Evolutionary conservation across 2,797 vertebrate species (phyloP).

Genomic region (Clarias fuscus): DNA sequence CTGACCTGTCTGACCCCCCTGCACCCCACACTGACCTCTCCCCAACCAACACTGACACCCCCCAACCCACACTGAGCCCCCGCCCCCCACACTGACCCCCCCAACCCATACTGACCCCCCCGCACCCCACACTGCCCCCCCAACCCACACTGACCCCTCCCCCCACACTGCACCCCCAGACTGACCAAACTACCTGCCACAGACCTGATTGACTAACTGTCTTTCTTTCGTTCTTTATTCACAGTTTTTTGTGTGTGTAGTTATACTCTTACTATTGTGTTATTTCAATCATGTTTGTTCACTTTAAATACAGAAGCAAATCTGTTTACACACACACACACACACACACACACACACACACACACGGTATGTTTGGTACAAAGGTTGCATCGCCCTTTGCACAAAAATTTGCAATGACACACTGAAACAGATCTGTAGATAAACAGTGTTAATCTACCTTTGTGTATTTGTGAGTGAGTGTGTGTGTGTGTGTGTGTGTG

Average conservation of each 20-base stretch:
- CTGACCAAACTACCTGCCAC: background rate
- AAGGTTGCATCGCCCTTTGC: conserved; percentile 53
- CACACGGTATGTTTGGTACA: conserved; percentile 21
- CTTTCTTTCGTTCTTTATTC: too few relatives aligned
- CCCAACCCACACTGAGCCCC: background rate
- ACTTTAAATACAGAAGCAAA: conserved; percentile 16
- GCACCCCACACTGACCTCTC: too few relatives aligned
- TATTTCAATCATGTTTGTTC: too few relatives aligned
- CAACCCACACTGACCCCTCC: background rate
- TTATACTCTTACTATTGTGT: too few relatives aligned
- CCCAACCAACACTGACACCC: too few relatives aligned
- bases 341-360: conserved; percentile 34
- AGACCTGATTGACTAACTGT: too few relatives aligned
- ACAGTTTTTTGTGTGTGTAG: conserved; percentile 13
- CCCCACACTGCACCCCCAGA: background rate
- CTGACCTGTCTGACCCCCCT: too few relatives aligned
- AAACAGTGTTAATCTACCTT: conserved; percentile 52
- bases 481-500: background rate
- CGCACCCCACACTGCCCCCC: background rate
- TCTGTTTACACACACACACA: conserved; percentile 29
- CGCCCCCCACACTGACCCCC: background rate
- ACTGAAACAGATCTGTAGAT: conserved; percentile 29
- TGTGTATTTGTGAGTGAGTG: conserved; percentile 14
- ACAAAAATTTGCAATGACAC: conserved; percentile 42
- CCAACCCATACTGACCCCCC: background rate